phyloP scores from a whole-genome alignment of 2,113 vertebrate species.

The Hassar affinis region DNA sequence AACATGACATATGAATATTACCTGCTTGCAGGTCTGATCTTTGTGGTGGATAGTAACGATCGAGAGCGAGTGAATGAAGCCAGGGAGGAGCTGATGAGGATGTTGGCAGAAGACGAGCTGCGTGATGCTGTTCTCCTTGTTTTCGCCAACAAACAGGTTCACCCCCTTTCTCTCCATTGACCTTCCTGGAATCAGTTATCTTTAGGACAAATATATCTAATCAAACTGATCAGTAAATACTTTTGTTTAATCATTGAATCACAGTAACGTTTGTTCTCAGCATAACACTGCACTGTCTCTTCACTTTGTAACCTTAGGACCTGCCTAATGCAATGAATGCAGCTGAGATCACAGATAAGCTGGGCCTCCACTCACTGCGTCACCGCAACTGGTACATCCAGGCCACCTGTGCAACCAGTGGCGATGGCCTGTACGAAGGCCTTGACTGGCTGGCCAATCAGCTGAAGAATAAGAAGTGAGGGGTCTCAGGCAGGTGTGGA shows the following conservation, averaged over 20 bases:
- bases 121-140: conserved; percentile 93
- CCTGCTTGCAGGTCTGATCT: conserved; percentile 81
- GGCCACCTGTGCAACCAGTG: conserved; percentile 95
- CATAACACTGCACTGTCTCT: conserved; percentile 15
- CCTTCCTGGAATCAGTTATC: not conserved
- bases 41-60: conserved; percentile 98
- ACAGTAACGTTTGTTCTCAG: not conserved
- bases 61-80: conserved; percentile 94
- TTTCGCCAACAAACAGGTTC: conserved; percentile 94
- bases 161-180: not conserved
- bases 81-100: conserved; percentile 95
- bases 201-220: not conserved
- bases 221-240: not conserved
- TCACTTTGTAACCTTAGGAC: conserved; percentile 72
- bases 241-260: not conserved
- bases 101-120: conserved; percentile 94
- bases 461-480: conserved; percentile 97
- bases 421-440: conserved; percentile 92
- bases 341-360: conserved; percentile 95
- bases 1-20: not conserved
- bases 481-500: conserved; percentile 43
- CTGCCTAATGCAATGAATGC: conserved; percentile 97
- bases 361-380: conserved; percentile 93
- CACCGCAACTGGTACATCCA: conserved; percentile 99
- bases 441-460: conserved; percentile 98